Base-by-base conservation (phyloP, 2,113 vertebrate genomes). In the Pyrgilauda ruficollis region DNA sequence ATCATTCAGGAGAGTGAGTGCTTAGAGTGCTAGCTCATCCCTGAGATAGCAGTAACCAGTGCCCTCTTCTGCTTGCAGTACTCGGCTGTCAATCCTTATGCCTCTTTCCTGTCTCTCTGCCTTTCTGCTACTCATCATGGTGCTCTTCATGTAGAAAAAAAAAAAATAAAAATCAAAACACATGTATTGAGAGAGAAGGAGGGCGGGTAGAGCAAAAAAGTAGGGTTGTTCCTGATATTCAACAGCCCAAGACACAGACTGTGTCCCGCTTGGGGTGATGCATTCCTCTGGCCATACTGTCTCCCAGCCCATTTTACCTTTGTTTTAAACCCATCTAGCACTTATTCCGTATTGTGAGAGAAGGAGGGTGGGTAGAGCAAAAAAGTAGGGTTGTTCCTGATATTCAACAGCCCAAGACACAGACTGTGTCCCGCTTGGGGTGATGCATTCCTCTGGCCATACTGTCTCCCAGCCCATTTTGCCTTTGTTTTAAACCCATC, bases 1-100 rank as follows among this genome's bases (percentile, higher is more conserved):
- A 20, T 49, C 31, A 10, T 33, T 78, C 3, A 41, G 11, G 21
- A 69, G 35, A 61, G 37, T 18, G 28, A 62, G 24, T 24, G 24
- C 63, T 75, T 62, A 37, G 28, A 22, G 35, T 15, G 15, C 17
- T 39, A 66, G n/a, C 21, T 67, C 13, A 44, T 44, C n/a, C 11
- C 7, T 0, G 0, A 49, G 19, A 4, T 28, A 58, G 12, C 15
- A 43, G 15, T 7, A 75, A n/a, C 8, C 30, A 33, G 27, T 6
- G 7, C 8, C 19, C 26, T 53, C 24, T 35, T 58, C 46, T 82
- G 26, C 13, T 69, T 50, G 23, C 56, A 46, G 33, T 74, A 23
- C 9, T 47, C 2, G 1, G 27, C 53, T 74, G 24, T 49, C 31
- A 22, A 11, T 46, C 78, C 46, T 41, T 56, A 27, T 11, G 19